A percentile compares a stretch with the other conserved stretches of the same genome.
Conservation (phyloP, 2,113 vertebrate species). For the Phalacrocorax carbo region DNA sequence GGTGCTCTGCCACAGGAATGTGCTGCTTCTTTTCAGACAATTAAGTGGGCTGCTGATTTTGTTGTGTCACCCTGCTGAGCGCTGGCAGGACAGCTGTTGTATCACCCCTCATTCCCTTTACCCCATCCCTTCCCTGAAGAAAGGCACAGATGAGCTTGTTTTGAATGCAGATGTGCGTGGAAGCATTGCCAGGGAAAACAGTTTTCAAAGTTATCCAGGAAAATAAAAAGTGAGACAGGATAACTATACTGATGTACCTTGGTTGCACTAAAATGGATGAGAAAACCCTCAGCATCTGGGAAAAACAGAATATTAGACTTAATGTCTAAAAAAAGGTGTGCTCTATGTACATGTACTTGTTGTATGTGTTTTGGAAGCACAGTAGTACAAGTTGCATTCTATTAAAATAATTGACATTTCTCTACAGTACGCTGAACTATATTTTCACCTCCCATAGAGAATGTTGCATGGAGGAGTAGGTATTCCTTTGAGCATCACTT, state of each 20-base stretch:
- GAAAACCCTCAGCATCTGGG: not conserved
- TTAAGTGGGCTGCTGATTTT: not conserved
- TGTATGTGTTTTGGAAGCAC: not conserved
- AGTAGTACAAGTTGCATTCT: not conserved
- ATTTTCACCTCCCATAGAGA: not conserved
- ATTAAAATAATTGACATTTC: not conserved
- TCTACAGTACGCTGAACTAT: not conserved
- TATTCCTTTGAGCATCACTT: not conserved
- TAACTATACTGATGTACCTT: not conserved
- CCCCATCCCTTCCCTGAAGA: not conserved
- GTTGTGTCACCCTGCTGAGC: not conserved
- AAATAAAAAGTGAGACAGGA: not conserved
- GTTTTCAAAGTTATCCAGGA: not conserved
- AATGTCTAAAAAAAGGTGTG: not conserved
- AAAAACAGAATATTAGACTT: not conserved
- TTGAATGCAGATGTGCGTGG: not conserved
- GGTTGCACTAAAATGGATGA: not conserved
- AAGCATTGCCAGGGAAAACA: not conserved
- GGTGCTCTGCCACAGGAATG: not conserved
- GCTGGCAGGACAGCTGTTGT: slow-evolving; percentile 5
- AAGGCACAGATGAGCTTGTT: not conserved
- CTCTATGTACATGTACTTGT: not conserved
- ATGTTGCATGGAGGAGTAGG: not conserved
- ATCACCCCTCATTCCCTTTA: not conserved
- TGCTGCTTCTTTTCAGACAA: not conserved